Conservation (phyloP, 2,113 vertebrate genomes). For the Oryzias celebensis region DNA sequence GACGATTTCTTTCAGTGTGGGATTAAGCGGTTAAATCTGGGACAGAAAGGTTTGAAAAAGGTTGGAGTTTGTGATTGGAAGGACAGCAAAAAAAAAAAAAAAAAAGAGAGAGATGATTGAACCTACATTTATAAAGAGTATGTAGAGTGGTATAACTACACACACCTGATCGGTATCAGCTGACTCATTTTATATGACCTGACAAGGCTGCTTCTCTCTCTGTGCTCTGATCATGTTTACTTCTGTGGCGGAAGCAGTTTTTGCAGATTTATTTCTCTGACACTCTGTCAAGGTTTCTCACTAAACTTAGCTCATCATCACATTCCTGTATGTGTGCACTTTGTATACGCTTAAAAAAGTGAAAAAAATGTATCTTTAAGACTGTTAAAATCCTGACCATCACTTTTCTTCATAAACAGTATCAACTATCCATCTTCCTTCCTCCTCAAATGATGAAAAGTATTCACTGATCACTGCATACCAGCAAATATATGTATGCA, state of each 20-base stretch:
- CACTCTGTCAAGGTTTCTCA: conserved; percentile 23
- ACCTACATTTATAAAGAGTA: conserved; percentile 22
- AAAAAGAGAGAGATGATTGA: conserved; percentile 5
- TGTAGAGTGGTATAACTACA: conserved; percentile 28
- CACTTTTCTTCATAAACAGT: not conserved
- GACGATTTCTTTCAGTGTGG: not conserved
- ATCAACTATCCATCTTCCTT: not conserved
- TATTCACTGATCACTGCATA: conserved; percentile 8
- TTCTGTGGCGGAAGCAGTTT: conserved; percentile 16
- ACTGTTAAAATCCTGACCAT: not conserved
- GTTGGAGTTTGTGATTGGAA: not conserved
- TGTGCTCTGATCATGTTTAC: conserved; percentile 43
- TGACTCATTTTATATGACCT: conserved; percentile 46
- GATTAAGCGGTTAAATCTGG: not conserved
- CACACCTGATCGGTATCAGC: conserved; percentile 48
- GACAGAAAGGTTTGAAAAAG: not conserved
- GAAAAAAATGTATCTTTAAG: not conserved
- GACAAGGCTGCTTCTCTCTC: conserved; percentile 25
- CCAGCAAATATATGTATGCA: conserved; percentile 20
- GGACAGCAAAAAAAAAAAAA: not conserved
- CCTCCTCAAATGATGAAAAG: conserved; percentile 1
- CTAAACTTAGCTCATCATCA: conserved; percentile 34
- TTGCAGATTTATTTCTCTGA: conserved; percentile 43
- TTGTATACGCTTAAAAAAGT: conserved; percentile 4
- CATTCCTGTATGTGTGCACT: conserved; percentile 28